Evolutionary conservation across 2,888 invertebrate species (phyloP), one percentile per base, ranked within the genome.

Genomic region (Noctua comes): DNA sequence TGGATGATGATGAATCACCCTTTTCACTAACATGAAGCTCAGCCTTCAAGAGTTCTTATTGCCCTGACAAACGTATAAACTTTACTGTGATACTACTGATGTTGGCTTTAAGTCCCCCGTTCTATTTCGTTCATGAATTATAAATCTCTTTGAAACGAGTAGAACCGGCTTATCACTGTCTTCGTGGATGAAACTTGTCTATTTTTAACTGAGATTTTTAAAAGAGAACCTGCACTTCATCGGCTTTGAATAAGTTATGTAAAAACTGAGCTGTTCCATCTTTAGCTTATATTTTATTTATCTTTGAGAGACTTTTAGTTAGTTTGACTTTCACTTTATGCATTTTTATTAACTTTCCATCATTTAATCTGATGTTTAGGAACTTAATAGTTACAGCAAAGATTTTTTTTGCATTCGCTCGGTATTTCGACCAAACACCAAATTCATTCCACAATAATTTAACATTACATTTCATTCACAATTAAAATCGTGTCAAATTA

Each of bases 161-260:
- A 24, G 24, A 31, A 16, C 46, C n/a, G 24, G 81, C 81, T 79
- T 66, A 66, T 57, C 54, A n/a, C 54, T 66, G 65, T 46, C 54
- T 80, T 72, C 40, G 16, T 21, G 46, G 57, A 65, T 57, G 27
- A 48, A 31, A 31, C 65, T 21, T 73, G 43, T 59, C 48, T 59
- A 59, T 66, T 66, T 80, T 66, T 18, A 66, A 59, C 57, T 21
- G 31, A 66, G 31, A 59, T 31, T 68, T 78, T 68, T 51, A 43
- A 36, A 43, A 80, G 72, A n/a, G 21, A 36, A 43, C 51, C 27
- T 24, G 31, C 62, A 64, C 51, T 81, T 81, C 48, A 68, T 43
- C 13, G 43, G 11, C n/a, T 62, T 71, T 81, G 66, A 73, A 82
- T 81, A 59, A 51, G n/a, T 82, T 27, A 81, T 59, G 48, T 73